Evolutionary conservation across 2,797 vertebrate genomes (phyloP), one percentile per base, ranked within the genome.

Genomic region (Pygocentrus nattereri): DNA sequence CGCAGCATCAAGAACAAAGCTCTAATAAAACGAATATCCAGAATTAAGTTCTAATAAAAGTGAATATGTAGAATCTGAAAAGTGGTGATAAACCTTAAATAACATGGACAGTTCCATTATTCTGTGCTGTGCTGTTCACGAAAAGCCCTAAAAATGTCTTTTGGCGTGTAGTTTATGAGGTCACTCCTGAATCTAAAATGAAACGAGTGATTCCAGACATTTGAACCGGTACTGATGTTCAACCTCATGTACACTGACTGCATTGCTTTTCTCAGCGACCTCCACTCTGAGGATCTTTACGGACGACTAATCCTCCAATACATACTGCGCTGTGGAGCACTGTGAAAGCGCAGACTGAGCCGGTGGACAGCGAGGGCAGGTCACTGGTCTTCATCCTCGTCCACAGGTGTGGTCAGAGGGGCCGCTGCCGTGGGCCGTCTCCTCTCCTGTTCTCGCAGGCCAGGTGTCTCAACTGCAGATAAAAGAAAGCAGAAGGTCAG

Each of bases 401-500:
- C 4, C 4, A 18, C 6, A 41, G 62, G 41, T 58, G 27, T 76
- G 54, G 67, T 81, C 56, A 25, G 62, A 69, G 49, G 58, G 70
- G 62, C 47, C 6, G 4, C 30, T 49, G 16, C 69, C 56, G 23
- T 34, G 16, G 31, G 31, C 31, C 21, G 1, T 16, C 19, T 72
- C 44, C 19, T 54, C 68, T 72, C 19, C 44, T 34, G 61, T 38
- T 52, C 41, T 70, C 44, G n/a, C 58, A 69, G 54, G 18, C 30
- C 71, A 47, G 58, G 47, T 71, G 41, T 77, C 67, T 59, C 52
- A 77, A 72, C 77, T 85, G 52, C 18, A 73, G 52, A 49, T 49
- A 21, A 73, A 62, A 75, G 23, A 67, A 19, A 65, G 27, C 31
- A 47, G 47, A 54, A 73, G 5, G 11, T 6, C 30, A 54, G 30